Evolutionary conservation across 2,113 vertebrate species (phyloP).

Genomic region (Elephantulus edwardii): DNA sequence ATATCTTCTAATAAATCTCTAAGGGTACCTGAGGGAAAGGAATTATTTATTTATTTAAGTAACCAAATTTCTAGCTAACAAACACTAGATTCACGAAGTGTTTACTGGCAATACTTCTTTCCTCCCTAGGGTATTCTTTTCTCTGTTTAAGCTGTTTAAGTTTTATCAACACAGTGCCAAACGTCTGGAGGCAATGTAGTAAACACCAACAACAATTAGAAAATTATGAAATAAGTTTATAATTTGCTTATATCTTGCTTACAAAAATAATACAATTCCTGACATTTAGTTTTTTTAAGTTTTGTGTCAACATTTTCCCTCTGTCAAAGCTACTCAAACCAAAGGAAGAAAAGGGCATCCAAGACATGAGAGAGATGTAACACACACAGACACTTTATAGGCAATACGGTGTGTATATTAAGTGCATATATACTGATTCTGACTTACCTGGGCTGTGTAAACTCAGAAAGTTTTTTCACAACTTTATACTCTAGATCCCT

Average conservation of each 20-base stretch:
- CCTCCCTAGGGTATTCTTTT: neutral
- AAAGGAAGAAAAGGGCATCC: neutral
- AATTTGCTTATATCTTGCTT: neutral
- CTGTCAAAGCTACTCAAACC: neutral
- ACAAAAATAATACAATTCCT: neutral
- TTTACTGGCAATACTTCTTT: neutral
- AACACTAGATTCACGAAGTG: neutral
- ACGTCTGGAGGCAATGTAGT: neutral
- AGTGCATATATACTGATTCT: neutral
- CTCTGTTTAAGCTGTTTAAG: neutral
- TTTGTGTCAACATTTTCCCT: neutral
- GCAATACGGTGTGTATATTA: neutral
- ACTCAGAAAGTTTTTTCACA: neutral
- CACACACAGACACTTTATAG: neutral
- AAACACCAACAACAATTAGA: neutral
- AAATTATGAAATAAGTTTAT: conserved; percentile 14
- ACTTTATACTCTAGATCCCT: neutral
- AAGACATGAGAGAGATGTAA: neutral
- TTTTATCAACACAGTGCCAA: neutral
- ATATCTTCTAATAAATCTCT: neutral
- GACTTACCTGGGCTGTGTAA: neutral
- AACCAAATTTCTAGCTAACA: neutral
- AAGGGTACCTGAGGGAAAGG: neutral
- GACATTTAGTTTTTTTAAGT: conserved; percentile 31
- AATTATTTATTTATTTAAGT: neutral